Conservation (phyloP, 2,797 vertebrate genomes). For the Takifugu ocellatus region DNA sequence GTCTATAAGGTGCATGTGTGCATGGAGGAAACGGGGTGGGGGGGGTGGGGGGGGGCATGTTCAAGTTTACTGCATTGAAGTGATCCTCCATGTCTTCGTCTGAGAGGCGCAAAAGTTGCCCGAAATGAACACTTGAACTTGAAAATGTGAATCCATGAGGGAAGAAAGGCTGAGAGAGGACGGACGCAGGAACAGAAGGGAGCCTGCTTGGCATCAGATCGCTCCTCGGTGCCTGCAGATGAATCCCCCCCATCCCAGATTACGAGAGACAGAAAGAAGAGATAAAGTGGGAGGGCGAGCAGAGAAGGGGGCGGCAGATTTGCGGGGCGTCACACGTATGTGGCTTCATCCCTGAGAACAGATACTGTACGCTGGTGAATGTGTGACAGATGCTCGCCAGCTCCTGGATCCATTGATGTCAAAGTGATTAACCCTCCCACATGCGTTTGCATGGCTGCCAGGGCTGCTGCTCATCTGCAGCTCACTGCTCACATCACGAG, state of each 20-base stretch:
- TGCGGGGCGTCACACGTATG: neutral
- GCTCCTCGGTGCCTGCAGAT: slow-evolving; percentile 31
- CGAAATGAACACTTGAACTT: slow-evolving; percentile 8
- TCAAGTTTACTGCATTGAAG: slow-evolving; percentile 67
- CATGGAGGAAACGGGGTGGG: slow-evolving; percentile 4
- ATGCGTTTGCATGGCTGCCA: slow-evolving; percentile 47
- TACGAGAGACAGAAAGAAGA: slow-evolving; percentile 10
- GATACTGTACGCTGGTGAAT: slow-evolving; percentile 9
- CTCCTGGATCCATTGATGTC: slow-evolving; percentile 37
- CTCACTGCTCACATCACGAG: slow-evolving; percentile 32
- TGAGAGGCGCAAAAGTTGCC: slow-evolving; percentile 27
- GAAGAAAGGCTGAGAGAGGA: slow-evolving; percentile 6
- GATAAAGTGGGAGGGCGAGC: slow-evolving; percentile 5
- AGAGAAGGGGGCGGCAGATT: slow-evolving; percentile 1
- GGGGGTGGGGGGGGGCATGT: slow-evolving; percentile 43
- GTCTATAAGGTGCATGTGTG: slow-evolving; percentile 25
- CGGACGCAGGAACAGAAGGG: slow-evolving; percentile 9
- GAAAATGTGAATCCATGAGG: neutral
- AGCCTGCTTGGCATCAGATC: slow-evolving; percentile 31
- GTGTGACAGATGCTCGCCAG: slow-evolving; percentile 12
- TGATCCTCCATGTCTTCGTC: slow-evolving; percentile 25
- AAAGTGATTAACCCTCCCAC: slow-evolving; percentile 68
- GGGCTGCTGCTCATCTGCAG: slow-evolving; percentile 19
- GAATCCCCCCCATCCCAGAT: slow-evolving; percentile 13
- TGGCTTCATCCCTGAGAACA: neutral